A percentile compares a stretch with the other conserved stretches of the same genome.
Evolutionary conservation across 2,797 vertebrate genomes (phyloP).

Genomic region (Eulemur albifrons): DNA sequence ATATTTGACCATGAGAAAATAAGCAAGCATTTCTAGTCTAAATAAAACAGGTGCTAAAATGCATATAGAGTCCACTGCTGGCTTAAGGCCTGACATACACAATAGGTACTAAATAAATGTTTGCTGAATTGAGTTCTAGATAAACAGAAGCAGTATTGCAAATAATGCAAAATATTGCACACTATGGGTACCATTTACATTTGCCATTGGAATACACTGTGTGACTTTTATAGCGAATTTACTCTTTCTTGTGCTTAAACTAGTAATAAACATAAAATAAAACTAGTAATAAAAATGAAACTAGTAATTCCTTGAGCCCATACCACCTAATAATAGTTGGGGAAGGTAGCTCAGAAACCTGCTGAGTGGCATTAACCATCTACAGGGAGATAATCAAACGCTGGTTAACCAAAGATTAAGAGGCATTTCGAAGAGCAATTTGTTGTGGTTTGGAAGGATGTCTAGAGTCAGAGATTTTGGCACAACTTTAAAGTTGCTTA

Average conservation of each 20-base stretch:
- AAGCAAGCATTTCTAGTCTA: background rate
- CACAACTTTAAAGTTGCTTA: conserved; percentile 60
- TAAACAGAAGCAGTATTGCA: background rate
- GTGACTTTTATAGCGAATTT: conserved; percentile 35
- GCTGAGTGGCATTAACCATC: background rate
- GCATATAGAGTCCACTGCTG: background rate
- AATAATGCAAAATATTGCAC: background rate
- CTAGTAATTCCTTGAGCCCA: background rate
- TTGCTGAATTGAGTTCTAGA: background rate
- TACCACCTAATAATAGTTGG: background rate
- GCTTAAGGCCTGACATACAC: background rate
- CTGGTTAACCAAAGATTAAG: background rate
- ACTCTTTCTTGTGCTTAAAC: background rate
- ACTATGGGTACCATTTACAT: background rate
- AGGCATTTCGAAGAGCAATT: background rate
- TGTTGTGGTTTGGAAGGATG: conserved; percentile 1
- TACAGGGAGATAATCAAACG: background rate
- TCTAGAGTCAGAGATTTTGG: conserved; percentile 19
- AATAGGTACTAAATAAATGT: background rate
- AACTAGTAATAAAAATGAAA: background rate
- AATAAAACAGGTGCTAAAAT: background rate
- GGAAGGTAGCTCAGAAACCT: background rate
- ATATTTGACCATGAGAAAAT: background rate
- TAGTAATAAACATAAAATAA: conserved; percentile 7
- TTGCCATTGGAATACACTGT: background rate